These are phyloP conservation scores for Euphydryas editha DNA, from an alignment of 2,888 invertebrate genomes.

Conservation along the genomic window DNA sequence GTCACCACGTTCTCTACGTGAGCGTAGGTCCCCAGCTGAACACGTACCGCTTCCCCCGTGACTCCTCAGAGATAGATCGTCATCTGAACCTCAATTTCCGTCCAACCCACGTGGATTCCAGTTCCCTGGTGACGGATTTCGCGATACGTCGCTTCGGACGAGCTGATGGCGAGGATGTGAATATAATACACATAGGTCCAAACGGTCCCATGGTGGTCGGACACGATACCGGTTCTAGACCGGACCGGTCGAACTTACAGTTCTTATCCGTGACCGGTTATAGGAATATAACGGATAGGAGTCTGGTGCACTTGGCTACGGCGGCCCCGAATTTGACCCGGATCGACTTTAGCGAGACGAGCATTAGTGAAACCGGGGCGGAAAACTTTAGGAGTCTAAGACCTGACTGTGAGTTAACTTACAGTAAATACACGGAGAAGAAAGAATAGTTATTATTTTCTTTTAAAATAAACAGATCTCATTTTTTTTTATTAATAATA, in stretches of 20 bases:
- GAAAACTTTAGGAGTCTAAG: conserved; percentile 83
- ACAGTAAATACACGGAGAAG: conserved; percentile 46
- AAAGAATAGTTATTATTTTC: conserved; percentile 13
- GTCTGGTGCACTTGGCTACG: conserved; percentile 83
- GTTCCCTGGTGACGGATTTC: conserved; percentile 61
- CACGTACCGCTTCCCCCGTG: conserved; percentile 50
- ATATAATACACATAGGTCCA: conserved; percentile 61
- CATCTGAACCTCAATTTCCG: conserved; percentile 39
- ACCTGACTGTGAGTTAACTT: conserved; percentile 82
- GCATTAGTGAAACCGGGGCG: conserved; percentile 85
- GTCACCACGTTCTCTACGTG: conserved; percentile 59
- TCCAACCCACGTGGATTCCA: conserved; percentile 45
- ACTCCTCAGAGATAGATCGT: conserved; percentile 31
- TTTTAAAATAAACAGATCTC: neutral
- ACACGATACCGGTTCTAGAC: conserved; percentile 45
- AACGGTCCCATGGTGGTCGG: conserved; percentile 43
- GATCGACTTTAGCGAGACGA: conserved; percentile 87
- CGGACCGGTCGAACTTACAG: conserved; percentile 75
- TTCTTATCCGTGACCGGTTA: conserved; percentile 84
- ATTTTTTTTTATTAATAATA: too few species aligned
- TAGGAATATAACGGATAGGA: conserved; percentile 84
- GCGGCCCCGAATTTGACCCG: conserved; percentile 83
- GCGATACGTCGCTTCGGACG: conserved; percentile 65
- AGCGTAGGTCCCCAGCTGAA: conserved; percentile 54
- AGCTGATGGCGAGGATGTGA: conserved; percentile 59